A percentile compares a stretch with the other conserved stretches of the same genome.
Conservation (phyloP, 2,888 invertebrate genomes). For the Leistus spinibarbis region DNA sequence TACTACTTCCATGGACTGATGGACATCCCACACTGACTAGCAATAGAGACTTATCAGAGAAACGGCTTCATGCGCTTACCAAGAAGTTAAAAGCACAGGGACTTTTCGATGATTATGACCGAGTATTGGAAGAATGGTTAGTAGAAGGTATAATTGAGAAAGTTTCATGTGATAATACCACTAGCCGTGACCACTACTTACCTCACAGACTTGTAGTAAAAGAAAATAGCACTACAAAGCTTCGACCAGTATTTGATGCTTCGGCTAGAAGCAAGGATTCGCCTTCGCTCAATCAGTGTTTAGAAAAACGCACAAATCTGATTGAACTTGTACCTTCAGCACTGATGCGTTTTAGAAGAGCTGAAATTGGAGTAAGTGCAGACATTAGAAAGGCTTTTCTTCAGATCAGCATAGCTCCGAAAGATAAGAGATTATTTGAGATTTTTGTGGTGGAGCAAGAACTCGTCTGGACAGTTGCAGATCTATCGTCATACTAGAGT, state of each 20-base stretch:
- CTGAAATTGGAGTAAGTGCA: constrained; percentile 44
- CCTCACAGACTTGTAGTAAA: constrained; percentile 46
- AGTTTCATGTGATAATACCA: no score
- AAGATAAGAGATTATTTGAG: constrained; percentile 45
- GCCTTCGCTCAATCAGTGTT: no score
- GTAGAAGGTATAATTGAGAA: constrained; percentile 45
- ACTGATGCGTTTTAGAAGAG: constrained; percentile 41
- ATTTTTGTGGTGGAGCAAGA: constrained; percentile 47
- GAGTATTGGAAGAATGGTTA: constrained; percentile 46
- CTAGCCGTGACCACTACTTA: constrained; percentile 42
- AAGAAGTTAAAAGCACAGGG: constrained; percentile 36
- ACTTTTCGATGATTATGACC: constrained; percentile 37
- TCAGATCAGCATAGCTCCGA: constrained; percentile 43
- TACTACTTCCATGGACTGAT: constrained; percentile 45
- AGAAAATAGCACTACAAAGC: constrained; percentile 45
- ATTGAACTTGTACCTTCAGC: constrained; percentile 44
- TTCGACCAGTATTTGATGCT: constrained; percentile 48
- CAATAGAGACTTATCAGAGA: constrained; percentile 41
- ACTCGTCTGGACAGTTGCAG: constrained; percentile 12
- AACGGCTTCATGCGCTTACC: constrained; percentile 28
- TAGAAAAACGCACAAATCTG: constrained; percentile 47
- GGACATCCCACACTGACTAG: constrained; percentile 42
- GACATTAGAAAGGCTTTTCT: no score
- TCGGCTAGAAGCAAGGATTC: constrained; percentile 41
- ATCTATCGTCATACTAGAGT: constrained; percentile 38